These are phyloP conservation scores for Meriones psammophilus DNA, from an alignment of 2,797 vertebrate species.

Conservation along the genomic window DNA sequence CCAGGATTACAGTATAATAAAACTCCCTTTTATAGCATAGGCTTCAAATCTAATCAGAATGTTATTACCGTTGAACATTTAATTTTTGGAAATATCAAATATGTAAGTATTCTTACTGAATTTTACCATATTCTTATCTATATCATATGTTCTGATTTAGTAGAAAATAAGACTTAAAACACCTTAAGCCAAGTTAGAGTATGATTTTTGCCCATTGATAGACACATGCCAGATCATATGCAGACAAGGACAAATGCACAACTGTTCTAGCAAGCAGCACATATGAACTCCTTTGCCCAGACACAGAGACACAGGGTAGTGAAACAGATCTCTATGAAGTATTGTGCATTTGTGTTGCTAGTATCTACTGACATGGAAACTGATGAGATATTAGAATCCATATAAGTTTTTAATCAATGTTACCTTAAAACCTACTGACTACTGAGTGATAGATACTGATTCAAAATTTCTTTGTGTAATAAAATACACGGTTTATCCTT, in stretches of 20 bases:
- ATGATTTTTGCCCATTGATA: background rate
- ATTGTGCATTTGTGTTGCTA: background rate
- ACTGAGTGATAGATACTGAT: background rate
- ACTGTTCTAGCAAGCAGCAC: background rate
- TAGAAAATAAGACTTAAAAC: slow-evolving; percentile 30
- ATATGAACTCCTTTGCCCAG: background rate
- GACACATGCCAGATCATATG: background rate
- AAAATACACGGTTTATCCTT: background rate
- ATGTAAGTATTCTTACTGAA: background rate
- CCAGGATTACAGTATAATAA: background rate
- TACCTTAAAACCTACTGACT: background rate
- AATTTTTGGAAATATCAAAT: background rate
- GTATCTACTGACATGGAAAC: background rate
- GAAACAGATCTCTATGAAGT: background rate
- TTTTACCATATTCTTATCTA: background rate
- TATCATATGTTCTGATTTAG: background rate
- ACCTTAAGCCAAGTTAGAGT: background rate
- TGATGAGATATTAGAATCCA: background rate
- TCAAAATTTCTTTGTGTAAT: background rate
- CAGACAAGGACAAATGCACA: background rate
- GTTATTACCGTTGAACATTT: background rate
- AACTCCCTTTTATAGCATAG: background rate
- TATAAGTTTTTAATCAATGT: background rate
- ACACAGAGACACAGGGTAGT: background rate
- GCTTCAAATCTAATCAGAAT: background rate